Evolutionary conservation across 2,113 vertebrate species (phyloP).

Genomic region (Rhagologus leucostigma): DNA sequence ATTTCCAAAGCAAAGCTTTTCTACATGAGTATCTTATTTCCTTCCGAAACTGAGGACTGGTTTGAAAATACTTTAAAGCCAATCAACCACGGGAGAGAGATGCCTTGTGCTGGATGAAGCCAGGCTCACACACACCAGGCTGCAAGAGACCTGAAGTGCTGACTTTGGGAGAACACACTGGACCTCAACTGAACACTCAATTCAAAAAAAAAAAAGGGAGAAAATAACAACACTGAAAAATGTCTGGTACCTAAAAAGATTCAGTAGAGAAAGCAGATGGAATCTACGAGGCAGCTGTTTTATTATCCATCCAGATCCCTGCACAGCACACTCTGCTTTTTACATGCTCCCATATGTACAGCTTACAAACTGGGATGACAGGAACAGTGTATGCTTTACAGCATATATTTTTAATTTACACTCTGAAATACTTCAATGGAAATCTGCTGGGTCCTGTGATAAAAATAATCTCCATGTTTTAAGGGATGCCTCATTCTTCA

Average conservation of each 20-base stretch:
- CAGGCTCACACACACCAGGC: background rate
- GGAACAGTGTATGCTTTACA: constrained; percentile 40
- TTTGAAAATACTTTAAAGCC: background rate
- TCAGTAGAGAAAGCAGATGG: constrained; percentile 26
- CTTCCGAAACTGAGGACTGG: background rate
- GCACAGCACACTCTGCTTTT: constrained; percentile 13
- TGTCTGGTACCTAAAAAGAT: constrained; percentile 54
- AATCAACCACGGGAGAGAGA: background rate
- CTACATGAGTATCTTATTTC: background rate
- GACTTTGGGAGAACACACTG: background rate
- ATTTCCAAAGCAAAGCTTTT: background rate
- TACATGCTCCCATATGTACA: constrained; percentile 43
- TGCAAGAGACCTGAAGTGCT: background rate
- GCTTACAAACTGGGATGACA: constrained; percentile 56
- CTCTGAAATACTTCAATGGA: constrained; percentile 29
- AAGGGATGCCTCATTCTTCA: constrained; percentile 6
- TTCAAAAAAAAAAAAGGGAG: background rate
- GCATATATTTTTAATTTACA: constrained; percentile 58
- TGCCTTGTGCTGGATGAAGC: background rate
- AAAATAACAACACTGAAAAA: constrained; percentile 33
- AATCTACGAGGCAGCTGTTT: constrained; percentile 49
- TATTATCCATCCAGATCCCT: constrained; percentile 43
- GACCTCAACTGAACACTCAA: background rate
- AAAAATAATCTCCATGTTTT: constrained; percentile 45
- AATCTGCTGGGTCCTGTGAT: constrained; percentile 47